Conservation (phyloP, 2,113 vertebrate genomes). For the Hipposideros armiger region DNA sequence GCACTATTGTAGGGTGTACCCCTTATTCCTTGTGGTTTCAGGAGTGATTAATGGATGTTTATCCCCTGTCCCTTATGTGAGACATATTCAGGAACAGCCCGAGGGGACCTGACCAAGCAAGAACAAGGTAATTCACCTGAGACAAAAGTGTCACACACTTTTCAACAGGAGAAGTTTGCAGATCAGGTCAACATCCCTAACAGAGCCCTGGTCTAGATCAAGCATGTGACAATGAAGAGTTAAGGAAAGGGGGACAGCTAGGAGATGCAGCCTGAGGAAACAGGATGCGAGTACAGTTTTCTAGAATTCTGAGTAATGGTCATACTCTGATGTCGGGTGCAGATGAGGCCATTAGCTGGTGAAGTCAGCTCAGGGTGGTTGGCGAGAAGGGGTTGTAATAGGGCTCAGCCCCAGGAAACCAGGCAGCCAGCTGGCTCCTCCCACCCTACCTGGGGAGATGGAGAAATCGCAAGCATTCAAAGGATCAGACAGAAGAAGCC, state of each 20-base stretch:
- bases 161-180: not conserved
- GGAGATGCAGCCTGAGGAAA: not conserved
- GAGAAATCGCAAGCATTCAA: not conserved
- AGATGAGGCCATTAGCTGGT: not conserved
- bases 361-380: not conserved
- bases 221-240: not conserved
- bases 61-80: not conserved
- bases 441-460: not conserved
- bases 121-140: not conserved
- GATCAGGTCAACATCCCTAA: not conserved
- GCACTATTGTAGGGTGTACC: fast-evolving
- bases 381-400: not conserved
- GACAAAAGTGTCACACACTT: not conserved
- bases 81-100: not conserved
- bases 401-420: not conserved
- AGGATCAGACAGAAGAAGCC: not conserved
- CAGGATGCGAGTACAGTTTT: not conserved
- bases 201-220: not conserved
- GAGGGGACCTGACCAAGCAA: not conserved
- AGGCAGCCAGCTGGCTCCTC: not conserved
- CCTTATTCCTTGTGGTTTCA: not conserved
- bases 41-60: not conserved
- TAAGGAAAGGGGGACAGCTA: not conserved
- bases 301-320: not conserved
- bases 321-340: not conserved